phyloP scores from a whole-genome alignment of 2,797 vertebrate species.

The Hirundo rustica region DNA sequence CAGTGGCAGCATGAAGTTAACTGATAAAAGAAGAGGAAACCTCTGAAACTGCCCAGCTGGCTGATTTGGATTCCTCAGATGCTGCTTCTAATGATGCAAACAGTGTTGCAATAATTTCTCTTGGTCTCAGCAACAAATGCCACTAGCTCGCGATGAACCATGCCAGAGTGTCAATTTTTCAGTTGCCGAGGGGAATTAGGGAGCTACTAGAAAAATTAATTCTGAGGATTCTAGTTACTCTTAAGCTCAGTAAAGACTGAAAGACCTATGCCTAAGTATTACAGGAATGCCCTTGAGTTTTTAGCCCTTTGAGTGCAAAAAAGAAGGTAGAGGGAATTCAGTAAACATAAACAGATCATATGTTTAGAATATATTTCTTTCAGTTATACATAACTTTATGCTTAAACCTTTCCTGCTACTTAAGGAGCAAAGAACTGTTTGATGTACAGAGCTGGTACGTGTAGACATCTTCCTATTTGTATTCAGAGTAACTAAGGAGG shows the following conservation, averaged over 20 bases:
- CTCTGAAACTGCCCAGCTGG: not conserved
- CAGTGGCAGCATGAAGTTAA: not conserved
- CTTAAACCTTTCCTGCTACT: not conserved
- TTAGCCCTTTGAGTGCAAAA: not conserved
- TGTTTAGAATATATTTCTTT: not conserved
- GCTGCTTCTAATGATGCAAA: not conserved
- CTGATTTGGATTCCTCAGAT: not conserved
- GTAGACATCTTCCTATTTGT: not conserved
- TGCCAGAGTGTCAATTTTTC: not conserved
- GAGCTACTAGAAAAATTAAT: not conserved
- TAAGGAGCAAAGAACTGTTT: not conserved
- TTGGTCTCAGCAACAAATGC: not conserved
- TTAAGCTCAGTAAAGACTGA: not conserved
- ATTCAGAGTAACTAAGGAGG: not conserved
- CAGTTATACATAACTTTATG: not conserved
- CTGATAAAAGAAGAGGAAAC: conserved; percentile 14
- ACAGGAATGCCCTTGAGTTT: not conserved
- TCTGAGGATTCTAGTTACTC: not conserved
- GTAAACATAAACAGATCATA: not conserved
- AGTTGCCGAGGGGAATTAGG: not conserved
- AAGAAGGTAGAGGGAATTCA: not conserved
- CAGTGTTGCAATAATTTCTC: not conserved
- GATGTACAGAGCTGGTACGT: not conserved
- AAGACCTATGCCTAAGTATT: not conserved
- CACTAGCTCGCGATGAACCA: not conserved